These are phyloP conservation scores for Actias luna DNA, from an alignment of 2,888 invertebrate genomes.

Conservation along the genomic window DNA sequence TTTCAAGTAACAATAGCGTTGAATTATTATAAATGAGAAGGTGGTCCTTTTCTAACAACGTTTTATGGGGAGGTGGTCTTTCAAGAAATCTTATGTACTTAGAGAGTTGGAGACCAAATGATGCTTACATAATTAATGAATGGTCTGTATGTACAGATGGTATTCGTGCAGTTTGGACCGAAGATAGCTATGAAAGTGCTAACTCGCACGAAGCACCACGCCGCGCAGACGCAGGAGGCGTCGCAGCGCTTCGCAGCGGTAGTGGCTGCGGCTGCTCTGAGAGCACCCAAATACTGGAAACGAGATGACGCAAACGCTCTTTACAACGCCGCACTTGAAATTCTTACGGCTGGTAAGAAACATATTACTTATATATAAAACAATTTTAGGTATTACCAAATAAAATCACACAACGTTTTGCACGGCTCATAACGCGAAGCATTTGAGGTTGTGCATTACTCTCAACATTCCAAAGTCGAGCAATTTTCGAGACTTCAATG, in stretches of 20 bases:
- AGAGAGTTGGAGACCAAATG: no score
- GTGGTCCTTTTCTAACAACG: no score
- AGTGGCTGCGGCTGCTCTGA: conserved; percentile 86
- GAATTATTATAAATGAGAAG: no score
- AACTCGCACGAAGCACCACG: conserved; percentile 84
- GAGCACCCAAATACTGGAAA: conserved; percentile 93
- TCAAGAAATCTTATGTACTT: no score
- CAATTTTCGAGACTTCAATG: no score
- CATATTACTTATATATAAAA: not conserved
- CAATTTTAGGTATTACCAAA: not conserved
- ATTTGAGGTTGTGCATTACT: no score
- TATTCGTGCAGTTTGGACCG: conserved; percentile 91
- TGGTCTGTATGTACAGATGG: conserved; percentile 58
- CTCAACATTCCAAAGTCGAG: no score
- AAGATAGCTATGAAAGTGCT: conserved; percentile 83
- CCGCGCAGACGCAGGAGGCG: conserved; percentile 86
- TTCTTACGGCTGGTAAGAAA: conserved; percentile 80
- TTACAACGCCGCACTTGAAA: conserved; percentile 83
- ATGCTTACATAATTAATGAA: not conserved
- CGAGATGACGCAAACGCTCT: conserved; percentile 82
- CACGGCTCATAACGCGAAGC: no score
- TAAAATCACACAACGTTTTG: no score
- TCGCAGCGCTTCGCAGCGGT: conserved; percentile 92
- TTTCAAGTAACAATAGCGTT: no score
- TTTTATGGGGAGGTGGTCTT: no score